Evolutionary conservation across 1,140 invertebrate species (phyloP).

Genomic region (Adelges cooleyi): DNA sequence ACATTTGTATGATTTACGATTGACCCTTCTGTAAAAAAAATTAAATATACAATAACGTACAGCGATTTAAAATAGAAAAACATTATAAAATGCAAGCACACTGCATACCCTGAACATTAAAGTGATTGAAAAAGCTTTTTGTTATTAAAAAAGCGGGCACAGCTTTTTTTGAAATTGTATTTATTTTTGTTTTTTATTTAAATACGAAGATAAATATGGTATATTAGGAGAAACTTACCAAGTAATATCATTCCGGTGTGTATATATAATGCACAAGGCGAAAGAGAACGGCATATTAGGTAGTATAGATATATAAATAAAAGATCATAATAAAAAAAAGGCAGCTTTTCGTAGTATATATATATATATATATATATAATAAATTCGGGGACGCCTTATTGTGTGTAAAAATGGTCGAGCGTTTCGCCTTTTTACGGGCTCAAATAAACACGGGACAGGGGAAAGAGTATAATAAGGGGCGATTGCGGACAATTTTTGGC

Average conservation of each 20-base stretch:
- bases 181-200: conserved; percentile 6
- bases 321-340: conserved; percentile 20
- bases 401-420: conserved; percentile 28
- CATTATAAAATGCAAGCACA: not conserved
- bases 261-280: too few species aligned
- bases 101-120: too few species aligned
- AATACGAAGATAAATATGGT: not conserved
- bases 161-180: too few species aligned
- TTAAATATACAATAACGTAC: not conserved
- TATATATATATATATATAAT: conserved; percentile 26
- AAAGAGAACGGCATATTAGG: not conserved
- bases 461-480: not conserved
- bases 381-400: conserved; percentile 26
- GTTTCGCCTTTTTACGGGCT: conserved; percentile 23
- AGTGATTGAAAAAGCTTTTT: conserved; percentile 15
- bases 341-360: conserved; percentile 27
- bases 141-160: conserved; percentile 22
- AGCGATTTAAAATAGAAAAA: conserved; percentile 8
- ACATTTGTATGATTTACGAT: conserved; percentile 25
- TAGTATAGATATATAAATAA: conserved; percentile 25
- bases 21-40: conserved; percentile 2
- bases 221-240: too few species aligned
- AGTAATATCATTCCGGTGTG: conserved; percentile 2
- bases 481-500: conserved; percentile 18
- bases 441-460: not conserved